These are phyloP conservation scores for Macroglossus sobrinus DNA, from an alignment of 2,113 vertebrate species.

Conservation along the genomic window DNA sequence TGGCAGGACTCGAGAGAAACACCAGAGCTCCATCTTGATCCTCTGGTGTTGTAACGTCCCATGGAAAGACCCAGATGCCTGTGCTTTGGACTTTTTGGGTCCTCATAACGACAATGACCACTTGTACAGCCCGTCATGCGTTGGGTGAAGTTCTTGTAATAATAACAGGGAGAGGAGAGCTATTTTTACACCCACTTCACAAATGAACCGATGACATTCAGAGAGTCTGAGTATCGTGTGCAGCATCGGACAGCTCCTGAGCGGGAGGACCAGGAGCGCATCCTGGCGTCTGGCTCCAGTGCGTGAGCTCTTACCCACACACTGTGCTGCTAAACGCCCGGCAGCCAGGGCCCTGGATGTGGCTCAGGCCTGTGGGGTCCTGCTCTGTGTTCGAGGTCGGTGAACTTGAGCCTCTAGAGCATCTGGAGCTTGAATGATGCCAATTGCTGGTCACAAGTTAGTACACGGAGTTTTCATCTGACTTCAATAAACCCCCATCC, in stretches of 20 bases:
- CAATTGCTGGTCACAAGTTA: too few species aligned
- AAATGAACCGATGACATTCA: background rate
- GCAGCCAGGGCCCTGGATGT: fast-evolving
- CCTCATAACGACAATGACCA: background rate
- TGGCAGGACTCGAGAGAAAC: background rate
- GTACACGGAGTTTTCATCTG: background rate
- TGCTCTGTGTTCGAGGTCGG: background rate
- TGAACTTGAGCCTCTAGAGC: background rate
- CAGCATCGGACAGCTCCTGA: background rate
- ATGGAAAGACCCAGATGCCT: background rate
- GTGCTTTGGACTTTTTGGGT: background rate
- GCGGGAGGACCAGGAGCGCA: background rate
- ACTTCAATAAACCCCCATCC: background rate
- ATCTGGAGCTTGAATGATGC: background rate
- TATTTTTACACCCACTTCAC: background rate
- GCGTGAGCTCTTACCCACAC: background rate
- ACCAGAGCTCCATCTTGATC: background rate
- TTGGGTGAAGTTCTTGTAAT: background rate
- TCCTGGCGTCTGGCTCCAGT: background rate
- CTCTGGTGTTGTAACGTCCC: background rate
- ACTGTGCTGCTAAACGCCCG: too few species aligned
- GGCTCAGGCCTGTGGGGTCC: background rate
- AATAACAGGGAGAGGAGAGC: fast-evolving
- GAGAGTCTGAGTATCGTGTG: background rate
- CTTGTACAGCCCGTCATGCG: background rate